Percentiles rank a stretch among this genome's conserved stretches.
Evolutionary conservation across 2,113 vertebrate genomes (phyloP).

Genomic region (Actenoides lindsayi): DNA sequence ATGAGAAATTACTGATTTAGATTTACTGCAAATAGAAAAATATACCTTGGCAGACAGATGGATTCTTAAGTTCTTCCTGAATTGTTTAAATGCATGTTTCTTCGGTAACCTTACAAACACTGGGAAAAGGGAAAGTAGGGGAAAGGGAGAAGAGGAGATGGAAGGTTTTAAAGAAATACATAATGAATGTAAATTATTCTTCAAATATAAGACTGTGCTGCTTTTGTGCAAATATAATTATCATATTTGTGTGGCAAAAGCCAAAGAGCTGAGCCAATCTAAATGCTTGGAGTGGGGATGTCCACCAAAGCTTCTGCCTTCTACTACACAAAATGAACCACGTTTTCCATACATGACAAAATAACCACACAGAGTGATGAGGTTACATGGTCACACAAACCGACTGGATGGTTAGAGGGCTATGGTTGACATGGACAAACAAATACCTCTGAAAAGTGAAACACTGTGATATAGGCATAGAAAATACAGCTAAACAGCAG

Average conservation of each 20-base stretch:
- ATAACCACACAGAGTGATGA: background rate
- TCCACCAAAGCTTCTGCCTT: background rate
- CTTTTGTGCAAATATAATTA: background rate
- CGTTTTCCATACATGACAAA: background rate
- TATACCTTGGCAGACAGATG: constrained; percentile 54
- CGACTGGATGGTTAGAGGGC: background rate
- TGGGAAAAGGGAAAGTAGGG: constrained; percentile 25
- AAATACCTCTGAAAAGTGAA: background rate
- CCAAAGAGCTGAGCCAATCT: background rate
- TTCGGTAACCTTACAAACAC: constrained; percentile 65
- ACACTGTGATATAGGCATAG: background rate
- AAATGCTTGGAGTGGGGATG: constrained; percentile 42
- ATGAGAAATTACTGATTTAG: background rate
- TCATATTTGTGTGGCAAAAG: background rate
- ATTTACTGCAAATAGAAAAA: constrained; percentile 42
- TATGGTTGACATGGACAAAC: background rate
- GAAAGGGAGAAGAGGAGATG: constrained; percentile 30
- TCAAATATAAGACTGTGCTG: background rate
- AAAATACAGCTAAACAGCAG: constrained; percentile 8
- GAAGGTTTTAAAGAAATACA: constrained; percentile 60
- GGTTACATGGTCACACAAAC: background rate
- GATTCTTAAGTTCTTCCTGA: constrained; percentile 58
- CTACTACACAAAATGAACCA: background rate
- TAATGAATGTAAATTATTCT: constrained; percentile 8
- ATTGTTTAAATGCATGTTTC: constrained; percentile 66